Conservation (phyloP, 2,797 vertebrate species). For the Pantherophis alleghaniensis region DNA sequence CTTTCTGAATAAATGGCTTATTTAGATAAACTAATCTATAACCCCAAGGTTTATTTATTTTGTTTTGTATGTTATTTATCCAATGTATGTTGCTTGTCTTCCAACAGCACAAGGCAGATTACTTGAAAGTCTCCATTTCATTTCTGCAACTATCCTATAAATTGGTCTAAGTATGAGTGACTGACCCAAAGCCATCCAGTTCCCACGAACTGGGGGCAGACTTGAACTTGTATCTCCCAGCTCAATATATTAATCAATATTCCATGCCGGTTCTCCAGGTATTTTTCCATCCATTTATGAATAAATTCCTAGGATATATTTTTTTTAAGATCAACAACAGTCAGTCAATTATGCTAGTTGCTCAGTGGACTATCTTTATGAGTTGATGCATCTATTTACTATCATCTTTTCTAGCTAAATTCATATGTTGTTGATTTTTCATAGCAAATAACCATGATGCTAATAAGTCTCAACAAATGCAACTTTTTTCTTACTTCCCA, state of each 20-base stretch:
- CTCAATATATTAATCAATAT: background rate
- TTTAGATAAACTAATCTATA: background rate
- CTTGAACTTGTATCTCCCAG: background rate
- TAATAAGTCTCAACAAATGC: background rate
- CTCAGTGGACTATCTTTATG: background rate
- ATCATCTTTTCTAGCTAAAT: background rate
- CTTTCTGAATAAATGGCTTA: slow-evolving; percentile 6
- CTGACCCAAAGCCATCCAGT: background rate
- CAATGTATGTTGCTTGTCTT: background rate
- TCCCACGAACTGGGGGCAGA: background rate
- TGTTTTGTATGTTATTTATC: background rate
- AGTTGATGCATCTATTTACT: background rate
- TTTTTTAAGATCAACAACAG: background rate
- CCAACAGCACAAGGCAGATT: background rate
- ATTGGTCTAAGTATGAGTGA: background rate
- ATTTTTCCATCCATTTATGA: background rate
- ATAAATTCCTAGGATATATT: background rate
- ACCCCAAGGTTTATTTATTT: background rate
- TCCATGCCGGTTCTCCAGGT: background rate
- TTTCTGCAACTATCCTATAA: background rate
- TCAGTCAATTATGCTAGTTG: too few species aligned
- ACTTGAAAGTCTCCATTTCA: background rate
- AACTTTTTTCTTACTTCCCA: background rate
- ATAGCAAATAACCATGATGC: background rate
- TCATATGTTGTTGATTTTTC: background rate